Evolutionary conservation across 2,113 vertebrate genomes (phyloP), one percentile per base, ranked within the genome.

Genomic region (Caranx melampygus): DNA sequence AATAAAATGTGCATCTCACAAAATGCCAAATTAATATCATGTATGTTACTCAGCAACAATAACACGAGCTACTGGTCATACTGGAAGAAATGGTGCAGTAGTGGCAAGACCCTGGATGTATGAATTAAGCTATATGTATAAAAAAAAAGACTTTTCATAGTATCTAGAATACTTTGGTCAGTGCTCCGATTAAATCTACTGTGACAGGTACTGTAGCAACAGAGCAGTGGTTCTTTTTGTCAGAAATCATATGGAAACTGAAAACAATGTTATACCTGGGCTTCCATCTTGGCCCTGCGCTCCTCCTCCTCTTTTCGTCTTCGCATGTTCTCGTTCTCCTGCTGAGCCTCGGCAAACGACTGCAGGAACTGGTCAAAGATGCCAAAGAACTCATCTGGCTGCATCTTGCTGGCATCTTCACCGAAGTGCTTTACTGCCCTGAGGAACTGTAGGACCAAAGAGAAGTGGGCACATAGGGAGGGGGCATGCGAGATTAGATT

Each of bases 281-380:
- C 96, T 81, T 99, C 98, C 96, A 99, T 95, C 83, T 96, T 97
- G 0, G 96, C 96, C 40, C 98, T 93, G n/a, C 97, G 96, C 85
- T 99, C 98, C 60, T 99, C 98, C 71, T 99, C 98, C 69, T 99
- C 98, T 82, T 99, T 99, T 79, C 93, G 97, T 86, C 91, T 96
- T n/a, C 97, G 95, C 90, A 99, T 96, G 94, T 99, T 99, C 89
- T 99, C 98, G 0, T 99, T 99, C 91, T 99, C 98, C 92, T 99
- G 97, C 84, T 96, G 97, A 79, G 98, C 98, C 83, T 99, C 98
- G 0, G 94, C 64, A 75, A 99, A 97, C 0, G 97, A 96, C 92
- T 99, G 98, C 89, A 99, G 95, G 92, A 99, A 99, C 91, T 99
- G 97, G 91, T 99, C 98, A 0, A 99, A 99, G 88, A 99, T 98